Base-by-base conservation (phyloP, 2,797 vertebrate species). In the Sebastes matsubarae region DNA sequence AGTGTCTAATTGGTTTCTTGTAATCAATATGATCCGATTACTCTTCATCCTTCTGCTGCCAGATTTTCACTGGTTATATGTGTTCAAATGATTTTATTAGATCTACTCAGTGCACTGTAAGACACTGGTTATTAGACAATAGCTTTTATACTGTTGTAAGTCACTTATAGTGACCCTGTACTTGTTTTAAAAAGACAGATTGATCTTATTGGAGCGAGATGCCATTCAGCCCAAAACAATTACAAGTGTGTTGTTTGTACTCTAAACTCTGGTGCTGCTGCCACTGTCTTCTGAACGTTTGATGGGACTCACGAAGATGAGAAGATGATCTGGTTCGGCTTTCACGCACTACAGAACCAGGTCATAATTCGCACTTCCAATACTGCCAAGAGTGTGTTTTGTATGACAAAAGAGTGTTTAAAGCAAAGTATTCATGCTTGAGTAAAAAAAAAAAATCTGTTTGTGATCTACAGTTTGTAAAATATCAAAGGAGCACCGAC, bases 311-410 rank as follows among this genome's bases (percentile, higher is more conserved):
- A 46, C 5, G 79, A 82, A 85, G 83, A 88, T 65, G 89, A 88
- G 87, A 88, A 70, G 59, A 83, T 81, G 83, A 88, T 86, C 90
- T 87, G 72, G 88, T 88, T 85, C 79, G 68, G 90, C 75, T 85
- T 83, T 63, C 6, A 65, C 27, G 84, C 72, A 36, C 82, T 75
- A 63, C 69, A 75, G 76, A 90, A 89, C 90, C 89, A 91, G 90
- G 87, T 87, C 91, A 87, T 81, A 72, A 77, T 85, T 89, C 86
- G 50, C 90, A 96, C 90, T 89, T 94, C 90, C 87, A 89, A 92
- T 92, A 94, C 94, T 94, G 93, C 93, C 93, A 93, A 89, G 86
- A 90, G 91, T 88, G 90, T 90, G 90, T 94, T 90, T 90, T 90
- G 90, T 93, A 83, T 88, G 93, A 93, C 76, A 71, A 77, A 59